Base-by-base conservation (phyloP, 1,140 invertebrate species). In the Drosophila trapezifrons region DNA sequence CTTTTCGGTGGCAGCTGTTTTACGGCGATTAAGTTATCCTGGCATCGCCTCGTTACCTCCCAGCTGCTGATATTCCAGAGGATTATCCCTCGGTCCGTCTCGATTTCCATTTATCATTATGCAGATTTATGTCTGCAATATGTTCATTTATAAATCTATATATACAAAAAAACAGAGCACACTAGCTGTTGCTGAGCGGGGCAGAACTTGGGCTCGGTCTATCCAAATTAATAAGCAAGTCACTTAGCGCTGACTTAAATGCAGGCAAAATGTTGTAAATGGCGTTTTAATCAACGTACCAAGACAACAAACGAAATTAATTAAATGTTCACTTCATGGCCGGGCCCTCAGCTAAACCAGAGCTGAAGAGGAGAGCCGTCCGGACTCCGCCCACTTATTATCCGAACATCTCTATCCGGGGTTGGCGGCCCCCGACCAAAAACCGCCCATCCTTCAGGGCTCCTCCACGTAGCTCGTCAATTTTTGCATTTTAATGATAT, bases 401-500 rank as follows among this genome's bases (percentile, higher is more conserved):
- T 55, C 59, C 56, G 35, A 25, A 12, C 17, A 35, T 40, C 25
- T 40, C 45, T 49, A 40, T 40, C 40, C 52, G 22, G 42, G 32
- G 29, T 25, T 46, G 27, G 59, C 9, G 46, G 46, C 27, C 37
- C 35, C 46, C 29, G 5, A 45, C 25, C 37, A 25, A 22, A 27
- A 20, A 27, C 45, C 60, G 20, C 29, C 63, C 62, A 59, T 56
- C 32, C 40, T 51, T 18, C 20, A 27, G 15, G 18, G n/a, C 56
- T 55, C 38, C 73, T 56, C 72, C 46, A 52, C 73, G 73, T 64
- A 55, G 63, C 60, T 79, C 83, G 81, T 87, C 72, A 80, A 87
- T 87, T 87, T 86, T 89, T 87, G 83, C 79, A 87, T 87, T 83
- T 87, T 87, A 87, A 89, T 89, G 79, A 87, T 86, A 73, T 87